Conservation (phyloP, 1,140 invertebrate species). For the Forficula auricularia region DNA sequence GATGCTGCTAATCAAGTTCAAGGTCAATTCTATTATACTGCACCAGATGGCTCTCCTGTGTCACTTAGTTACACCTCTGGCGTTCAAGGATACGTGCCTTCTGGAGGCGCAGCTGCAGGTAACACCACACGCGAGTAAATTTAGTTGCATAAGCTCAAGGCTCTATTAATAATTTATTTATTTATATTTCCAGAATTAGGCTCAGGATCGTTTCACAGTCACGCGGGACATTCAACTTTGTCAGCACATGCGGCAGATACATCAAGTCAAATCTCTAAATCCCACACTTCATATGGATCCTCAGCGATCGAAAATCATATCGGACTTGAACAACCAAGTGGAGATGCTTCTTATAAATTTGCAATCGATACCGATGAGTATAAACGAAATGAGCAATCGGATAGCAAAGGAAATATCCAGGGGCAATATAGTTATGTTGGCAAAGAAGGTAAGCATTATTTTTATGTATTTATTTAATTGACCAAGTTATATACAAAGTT, state of each 20-base stretch:
- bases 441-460: neutral
- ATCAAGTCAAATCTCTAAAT: no score
- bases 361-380: conserved; percentile 13
- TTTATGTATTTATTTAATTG: no score
- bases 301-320: no score
- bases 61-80: conserved; percentile 14
- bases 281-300: no score
- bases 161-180: no score
- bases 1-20: conserved; percentile 14
- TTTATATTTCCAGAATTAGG: no score
- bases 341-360: conserved; percentile 15
- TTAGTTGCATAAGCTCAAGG: no score
- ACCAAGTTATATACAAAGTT: no score
- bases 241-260: no score
- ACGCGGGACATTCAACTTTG: no score
- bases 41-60: conserved; percentile 7
- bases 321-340: neutral
- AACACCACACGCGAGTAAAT: no score
- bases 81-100: conserved; percentile 11
- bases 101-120: neutral
- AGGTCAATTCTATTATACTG: conserved; percentile 13
- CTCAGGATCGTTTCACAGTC: no score
- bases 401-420: conserved; percentile 17
- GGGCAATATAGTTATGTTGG: conserved; percentile 16
- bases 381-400: conserved; percentile 15